Conservation (phyloP, 2,797 vertebrate species). For the Acanthornis magna region DNA sequence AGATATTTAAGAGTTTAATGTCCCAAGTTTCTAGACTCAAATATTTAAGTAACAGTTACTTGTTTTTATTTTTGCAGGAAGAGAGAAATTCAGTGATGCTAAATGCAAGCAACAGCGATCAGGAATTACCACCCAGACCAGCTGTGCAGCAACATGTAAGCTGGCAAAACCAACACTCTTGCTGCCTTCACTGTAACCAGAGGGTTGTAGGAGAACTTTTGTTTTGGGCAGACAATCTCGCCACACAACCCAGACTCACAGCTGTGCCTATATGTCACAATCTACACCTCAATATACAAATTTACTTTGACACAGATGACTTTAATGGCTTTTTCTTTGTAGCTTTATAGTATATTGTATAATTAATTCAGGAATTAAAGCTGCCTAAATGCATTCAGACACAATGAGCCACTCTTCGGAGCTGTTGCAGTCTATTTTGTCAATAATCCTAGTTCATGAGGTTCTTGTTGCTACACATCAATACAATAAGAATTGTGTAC, state of each 20-base stretch:
- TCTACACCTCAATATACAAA: slow-evolving; percentile 9
- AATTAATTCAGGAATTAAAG: slow-evolving; percentile 41
- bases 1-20: neutral
- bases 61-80: neutral
- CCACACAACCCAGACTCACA: neutral
- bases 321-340: slow-evolving; percentile 32
- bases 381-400: neutral
- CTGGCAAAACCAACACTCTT: neutral
- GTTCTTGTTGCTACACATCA: neutral
- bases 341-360: neutral
- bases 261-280: neutral
- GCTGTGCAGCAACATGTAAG: neutral
- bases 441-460: slow-evolving; percentile 24
- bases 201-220: neutral
- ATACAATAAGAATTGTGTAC: neutral
- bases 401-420: neutral
- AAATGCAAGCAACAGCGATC: neutral
- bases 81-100: neutral
- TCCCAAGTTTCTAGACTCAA: neutral
- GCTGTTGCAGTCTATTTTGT: slow-evolving; percentile 18
- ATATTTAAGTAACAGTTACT: neutral
- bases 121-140: neutral
- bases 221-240: neutral
- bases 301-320: slow-evolving; percentile 29
- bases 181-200: neutral